Percentiles rank a stretch among this genome's conserved stretches.
Evolutionary conservation across 2,888 invertebrate genomes (phyloP).

Genomic region (Hirtodrosophila confusa): DNA sequence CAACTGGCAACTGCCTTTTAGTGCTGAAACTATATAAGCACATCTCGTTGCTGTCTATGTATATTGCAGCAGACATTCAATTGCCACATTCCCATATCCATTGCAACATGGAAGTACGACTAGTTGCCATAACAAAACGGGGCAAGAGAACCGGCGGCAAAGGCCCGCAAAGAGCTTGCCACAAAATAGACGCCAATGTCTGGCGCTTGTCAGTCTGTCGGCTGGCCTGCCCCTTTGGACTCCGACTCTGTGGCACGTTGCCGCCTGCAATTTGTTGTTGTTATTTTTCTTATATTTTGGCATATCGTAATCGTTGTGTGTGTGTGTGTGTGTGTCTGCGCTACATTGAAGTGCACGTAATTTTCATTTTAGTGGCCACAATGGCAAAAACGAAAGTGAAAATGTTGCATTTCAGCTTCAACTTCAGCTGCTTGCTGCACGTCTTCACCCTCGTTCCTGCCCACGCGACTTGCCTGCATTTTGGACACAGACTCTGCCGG

Average conservation of each 20-base stretch:
- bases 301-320: conserved; percentile 48
- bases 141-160: conserved; percentile 37
- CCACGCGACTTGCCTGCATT: conserved; percentile 8
- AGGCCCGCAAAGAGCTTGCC: background rate
- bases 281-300: conserved; percentile 28
- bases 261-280: conserved; percentile 19
- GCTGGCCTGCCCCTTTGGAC: conserved; percentile 11
- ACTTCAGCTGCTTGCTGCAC: conserved; percentile 12
- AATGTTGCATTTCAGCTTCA: conserved; percentile 60
- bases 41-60: conserved; percentile 47
- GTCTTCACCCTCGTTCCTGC: conserved; percentile 17
- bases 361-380: conserved; percentile 61
- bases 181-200: conserved; percentile 19
- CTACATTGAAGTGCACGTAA: conserved; percentile 65
- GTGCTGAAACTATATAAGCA: conserved; percentile 22
- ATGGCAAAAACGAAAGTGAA: conserved; percentile 72
- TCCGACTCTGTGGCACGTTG: conserved; percentile 29
- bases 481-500: conserved; percentile 12
- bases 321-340: conserved; percentile 42
- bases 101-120: conserved; percentile 31
- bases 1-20: conserved; percentile 1
- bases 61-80: conserved; percentile 25
- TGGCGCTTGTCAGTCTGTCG: conserved; percentile 17
- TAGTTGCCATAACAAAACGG: conserved; percentile 37
- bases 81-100: conserved; percentile 37